Percentiles rank a stretch among this genome's conserved stretches.
These are phyloP conservation scores for Microctenopoma lineatum DNA, from an alignment of 2,797 vertebrate genomes.

Conservation along the genomic window DNA sequence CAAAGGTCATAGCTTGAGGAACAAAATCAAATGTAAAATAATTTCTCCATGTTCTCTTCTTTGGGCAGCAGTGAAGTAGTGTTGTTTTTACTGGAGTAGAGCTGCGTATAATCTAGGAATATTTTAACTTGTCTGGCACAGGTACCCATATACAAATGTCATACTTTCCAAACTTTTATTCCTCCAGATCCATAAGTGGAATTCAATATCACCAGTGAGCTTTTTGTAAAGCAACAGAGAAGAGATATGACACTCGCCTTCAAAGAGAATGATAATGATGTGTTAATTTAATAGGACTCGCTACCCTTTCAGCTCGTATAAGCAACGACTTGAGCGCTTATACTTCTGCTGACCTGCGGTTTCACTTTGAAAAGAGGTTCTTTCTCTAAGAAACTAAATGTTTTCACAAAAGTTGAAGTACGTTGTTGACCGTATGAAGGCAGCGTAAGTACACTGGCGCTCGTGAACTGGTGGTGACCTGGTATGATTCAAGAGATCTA, in stretches of 20 bases:
- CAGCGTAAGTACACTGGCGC: background rate
- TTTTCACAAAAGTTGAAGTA: background rate
- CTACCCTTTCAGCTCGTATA: background rate
- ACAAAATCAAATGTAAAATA: background rate
- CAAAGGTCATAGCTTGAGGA: slow-evolving; percentile 16
- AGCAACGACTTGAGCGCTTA: background rate
- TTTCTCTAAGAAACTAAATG: no score
- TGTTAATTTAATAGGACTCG: slow-evolving; percentile 8
- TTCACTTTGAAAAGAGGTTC: background rate
- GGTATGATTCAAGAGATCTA: no score
- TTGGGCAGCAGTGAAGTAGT: slow-evolving; percentile 7
- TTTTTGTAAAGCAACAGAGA: slow-evolving; percentile 26
- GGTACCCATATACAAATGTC: slow-evolving; percentile 26
- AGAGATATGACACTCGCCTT: slow-evolving; percentile 43
- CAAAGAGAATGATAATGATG: slow-evolving; percentile 22
- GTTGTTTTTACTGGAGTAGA: slow-evolving; percentile 50
- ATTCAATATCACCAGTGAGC: slow-evolving; percentile 40
- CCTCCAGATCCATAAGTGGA: slow-evolving; percentile 50
- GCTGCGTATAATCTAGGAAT: slow-evolving; percentile 36
- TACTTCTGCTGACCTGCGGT: background rate
- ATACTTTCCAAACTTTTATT: slow-evolving; percentile 57
- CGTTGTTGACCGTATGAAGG: background rate
- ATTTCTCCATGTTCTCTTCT: slow-evolving; percentile 12
- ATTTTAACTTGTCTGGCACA: slow-evolving; percentile 53
- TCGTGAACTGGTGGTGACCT: background rate